Percentiles rank a stretch among this genome's conserved stretches.
Evolutionary conservation across 1,140 invertebrate genomes (phyloP).

Genomic region (Macrostomum lignano): DNA sequence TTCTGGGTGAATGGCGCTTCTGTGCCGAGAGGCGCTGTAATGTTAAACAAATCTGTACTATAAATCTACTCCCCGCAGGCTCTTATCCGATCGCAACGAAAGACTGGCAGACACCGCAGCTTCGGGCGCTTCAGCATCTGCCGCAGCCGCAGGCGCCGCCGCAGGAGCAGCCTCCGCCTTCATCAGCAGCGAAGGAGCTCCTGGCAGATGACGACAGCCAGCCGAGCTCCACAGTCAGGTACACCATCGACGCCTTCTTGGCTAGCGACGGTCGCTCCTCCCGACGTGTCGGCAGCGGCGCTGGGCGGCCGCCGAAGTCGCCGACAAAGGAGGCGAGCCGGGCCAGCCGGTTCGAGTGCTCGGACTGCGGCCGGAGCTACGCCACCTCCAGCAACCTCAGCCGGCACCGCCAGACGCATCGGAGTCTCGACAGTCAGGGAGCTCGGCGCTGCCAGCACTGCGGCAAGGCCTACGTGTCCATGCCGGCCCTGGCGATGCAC

Average conservation of each 20-base stretch:
- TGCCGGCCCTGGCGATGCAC: conserved; percentile 91
- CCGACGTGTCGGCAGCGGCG: conserved; percentile 15
- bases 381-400: conserved; percentile 78
- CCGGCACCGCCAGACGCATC: conserved; percentile 76
- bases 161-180: no score
- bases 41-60: no score
- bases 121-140: no score
- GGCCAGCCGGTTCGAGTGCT: conserved; percentile 53
- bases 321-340: conserved; percentile 5
- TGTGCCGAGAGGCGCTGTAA: no score
- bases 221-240: conserved; percentile 40
- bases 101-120: no score
- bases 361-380: conserved; percentile 77
- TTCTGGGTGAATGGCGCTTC: no score
- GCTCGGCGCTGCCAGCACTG: conserved; percentile 75
- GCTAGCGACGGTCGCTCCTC: conserved; percentile 66
- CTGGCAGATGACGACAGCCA: no score
- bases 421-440: conserved; percentile 58
- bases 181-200: no score
- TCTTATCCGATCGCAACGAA: no score
- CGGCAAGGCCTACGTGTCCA: conserved; percentile 68
- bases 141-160: no score
- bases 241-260: conserved; percentile 75
- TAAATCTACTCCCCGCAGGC: no score
- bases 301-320: neutral